phyloP scores from a whole-genome alignment of 2,888 invertebrate species.

The Agrotis puta region DNA sequence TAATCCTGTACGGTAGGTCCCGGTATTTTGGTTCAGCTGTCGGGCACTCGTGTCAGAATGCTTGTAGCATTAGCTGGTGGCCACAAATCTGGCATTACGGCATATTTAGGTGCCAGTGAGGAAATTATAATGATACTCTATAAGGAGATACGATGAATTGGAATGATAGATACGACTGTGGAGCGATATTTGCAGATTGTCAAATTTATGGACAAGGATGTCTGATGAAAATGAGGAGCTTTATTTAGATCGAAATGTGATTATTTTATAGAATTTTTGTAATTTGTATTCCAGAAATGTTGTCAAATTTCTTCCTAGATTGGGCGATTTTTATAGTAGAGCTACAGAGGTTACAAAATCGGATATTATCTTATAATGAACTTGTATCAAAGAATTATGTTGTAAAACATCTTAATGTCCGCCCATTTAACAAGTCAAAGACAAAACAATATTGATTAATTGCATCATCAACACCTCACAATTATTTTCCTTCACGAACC shows the following conservation, averaged over 20 bases:
- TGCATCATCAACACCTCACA: neutral
- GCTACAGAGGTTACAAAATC: too few species aligned
- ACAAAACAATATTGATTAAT: neutral
- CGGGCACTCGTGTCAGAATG: conserved; percentile 75
- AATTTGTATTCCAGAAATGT: too few species aligned
- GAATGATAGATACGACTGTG: conserved; percentile 33
- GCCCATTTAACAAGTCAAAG: neutral
- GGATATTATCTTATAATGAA: too few species aligned
- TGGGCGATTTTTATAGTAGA: too few species aligned
- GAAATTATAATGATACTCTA: conserved; percentile 69
- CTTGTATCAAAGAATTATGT: too few species aligned
- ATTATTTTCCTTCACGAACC: neutral
- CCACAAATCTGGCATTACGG: conserved; percentile 79
- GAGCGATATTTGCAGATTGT: conserved; percentile 18
- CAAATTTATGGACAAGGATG: neutral
- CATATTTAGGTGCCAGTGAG: conserved; percentile 79
- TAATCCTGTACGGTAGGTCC: conserved; percentile 84
- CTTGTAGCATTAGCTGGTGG: conserved; percentile 75
- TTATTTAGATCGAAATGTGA: too few species aligned
- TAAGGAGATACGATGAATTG: conserved; percentile 50
- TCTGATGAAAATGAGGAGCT: too few species aligned
- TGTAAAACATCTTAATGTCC: too few species aligned
- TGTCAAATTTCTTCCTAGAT: too few species aligned
- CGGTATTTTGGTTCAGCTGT: conserved; percentile 85
- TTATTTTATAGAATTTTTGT: too few species aligned